Evolutionary conservation across 1,140 invertebrate genomes (phyloP), one percentile per base, ranked within the genome.

Genomic region (Musca domestica): DNA sequence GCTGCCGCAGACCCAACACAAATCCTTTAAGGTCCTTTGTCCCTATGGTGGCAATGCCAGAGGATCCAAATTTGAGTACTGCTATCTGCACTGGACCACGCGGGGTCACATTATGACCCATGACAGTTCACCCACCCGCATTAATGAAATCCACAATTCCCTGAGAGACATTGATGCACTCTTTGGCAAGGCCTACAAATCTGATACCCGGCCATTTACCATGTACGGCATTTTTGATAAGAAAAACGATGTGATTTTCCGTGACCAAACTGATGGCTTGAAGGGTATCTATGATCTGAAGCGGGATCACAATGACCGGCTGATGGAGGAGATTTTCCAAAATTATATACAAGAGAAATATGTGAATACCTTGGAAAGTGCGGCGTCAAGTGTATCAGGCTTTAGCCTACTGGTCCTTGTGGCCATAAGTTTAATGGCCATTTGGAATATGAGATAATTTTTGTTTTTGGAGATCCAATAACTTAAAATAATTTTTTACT

Each of bases 41-140:
- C 56, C 90, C 85, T 73, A 78, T 83, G n/a, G 84, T 84, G 67
- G 80, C 84, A 73, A 72, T 14, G 77, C 74, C 30, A 67, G 66
- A 0, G 68, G 72, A 20, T 67, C 72, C 2, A 82, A 83, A 61
- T 74, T 80, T 10, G 82, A 86, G 69, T 83, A 84, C 17, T 92
- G 90, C 71, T 87, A 88, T 75, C 80, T 92, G n/a, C 87, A 88
- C 49, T 91, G 90, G 89, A 85, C 88, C 3, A 83, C 87, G n/a
- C 76, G 87, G 9, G 88, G 88, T 20, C 82, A 91, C 75, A 75
- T 89, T 0, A 87, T 90, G 80, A 83, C 86, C 0, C 75, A 74
- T 15, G 88, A 89, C 70, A 77, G 84, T 1, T 83, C 85, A 0
- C 61, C 82, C 19, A 74, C 88, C 70, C 83, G 87, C 58, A 78